These are phyloP conservation scores for Piprites chloris DNA, from an alignment of 2,113 vertebrate genomes.

Conservation along the genomic window DNA sequence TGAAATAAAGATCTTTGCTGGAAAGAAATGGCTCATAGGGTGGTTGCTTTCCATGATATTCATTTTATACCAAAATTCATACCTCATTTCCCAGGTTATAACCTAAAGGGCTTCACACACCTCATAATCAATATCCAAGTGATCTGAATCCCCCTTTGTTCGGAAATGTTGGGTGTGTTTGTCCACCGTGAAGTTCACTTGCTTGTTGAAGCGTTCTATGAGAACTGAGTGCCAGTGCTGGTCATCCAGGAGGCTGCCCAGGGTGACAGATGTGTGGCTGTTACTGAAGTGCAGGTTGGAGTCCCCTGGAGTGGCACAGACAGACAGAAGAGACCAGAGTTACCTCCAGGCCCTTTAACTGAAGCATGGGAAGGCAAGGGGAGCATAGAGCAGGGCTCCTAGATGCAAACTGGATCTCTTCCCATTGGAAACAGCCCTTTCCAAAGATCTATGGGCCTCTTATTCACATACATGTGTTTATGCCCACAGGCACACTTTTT, in stretches of 20 bases:
- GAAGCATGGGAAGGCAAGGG: neutral
- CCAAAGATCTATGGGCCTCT: neutral
- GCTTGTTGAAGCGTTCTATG: constrained; percentile 93
- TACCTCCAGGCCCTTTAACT: neutral
- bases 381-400: neutral
- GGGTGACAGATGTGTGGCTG: constrained; percentile 75
- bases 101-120: constrained; percentile 67
- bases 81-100: neutral
- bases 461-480: neutral
- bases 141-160: constrained; percentile 86
- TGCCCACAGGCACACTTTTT: accelerated
- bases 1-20: neutral
- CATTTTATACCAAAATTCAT: neutral
- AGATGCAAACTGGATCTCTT: neutral
- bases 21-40: neutral
- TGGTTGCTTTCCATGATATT: neutral
- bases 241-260: constrained; percentile 94
- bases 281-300: constrained; percentile 80
- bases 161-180: constrained; percentile 88
- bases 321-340: neutral
- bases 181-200: constrained; percentile 95
- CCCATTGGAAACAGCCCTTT: neutral
- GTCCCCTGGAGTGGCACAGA: constrained; percentile 77
- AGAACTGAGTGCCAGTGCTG: constrained; percentile 96
- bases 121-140: constrained; percentile 97